Conservation (phyloP, 2,797 vertebrate species). For the Glossophaga mutica region DNA sequence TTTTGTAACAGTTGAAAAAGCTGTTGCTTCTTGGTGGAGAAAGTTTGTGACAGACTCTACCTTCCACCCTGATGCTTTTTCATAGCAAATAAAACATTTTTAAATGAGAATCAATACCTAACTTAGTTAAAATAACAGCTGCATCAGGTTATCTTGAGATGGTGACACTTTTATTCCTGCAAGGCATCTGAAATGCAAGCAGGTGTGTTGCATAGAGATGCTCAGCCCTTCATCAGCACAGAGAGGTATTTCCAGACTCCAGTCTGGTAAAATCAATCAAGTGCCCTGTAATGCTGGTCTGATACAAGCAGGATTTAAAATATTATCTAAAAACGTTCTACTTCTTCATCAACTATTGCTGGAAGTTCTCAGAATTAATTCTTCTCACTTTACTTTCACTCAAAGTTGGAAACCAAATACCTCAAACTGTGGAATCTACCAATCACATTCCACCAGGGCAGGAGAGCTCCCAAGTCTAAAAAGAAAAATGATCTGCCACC, state of each 20-base stretch:
- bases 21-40: not conserved
- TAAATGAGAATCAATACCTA: constrained; percentile 55
- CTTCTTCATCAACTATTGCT: constrained; percentile 47
- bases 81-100: constrained; percentile 38
- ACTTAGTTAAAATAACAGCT: constrained; percentile 66
- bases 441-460: not conserved
- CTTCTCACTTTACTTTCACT: not conserved
- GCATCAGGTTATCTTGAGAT: constrained; percentile 27
- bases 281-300: constrained; percentile 54
- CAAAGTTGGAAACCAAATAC: constrained; percentile 18
- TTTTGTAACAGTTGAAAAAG: not conserved
- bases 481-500: not conserved
- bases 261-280: constrained; percentile 58
- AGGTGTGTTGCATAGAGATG: constrained; percentile 45
- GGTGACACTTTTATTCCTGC: not conserved
- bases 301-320: constrained; percentile 58
- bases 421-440: constrained; percentile 38
- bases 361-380: constrained; percentile 51
- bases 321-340: constrained; percentile 55
- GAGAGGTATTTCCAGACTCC: constrained; percentile 45
- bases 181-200: constrained; percentile 29
- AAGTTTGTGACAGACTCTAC: not conserved
- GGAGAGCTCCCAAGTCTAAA: not conserved
- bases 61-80: not conserved
- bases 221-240: constrained; percentile 65